These are phyloP conservation scores for Acanthiza pusilla DNA, from an alignment of 2,797 vertebrate species.

Conservation along the genomic window DNA sequence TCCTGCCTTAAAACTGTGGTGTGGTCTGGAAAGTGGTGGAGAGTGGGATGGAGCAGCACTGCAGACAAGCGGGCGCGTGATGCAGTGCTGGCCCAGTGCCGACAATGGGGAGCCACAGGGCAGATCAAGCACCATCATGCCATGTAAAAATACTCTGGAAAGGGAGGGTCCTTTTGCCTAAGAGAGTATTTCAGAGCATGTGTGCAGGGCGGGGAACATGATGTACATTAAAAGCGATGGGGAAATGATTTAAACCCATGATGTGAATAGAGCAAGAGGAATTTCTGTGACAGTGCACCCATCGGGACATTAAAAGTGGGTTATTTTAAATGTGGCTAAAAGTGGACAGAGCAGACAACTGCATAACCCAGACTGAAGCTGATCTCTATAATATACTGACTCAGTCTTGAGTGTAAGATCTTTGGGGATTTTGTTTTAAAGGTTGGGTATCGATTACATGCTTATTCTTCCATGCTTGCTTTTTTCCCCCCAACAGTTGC, in stretches of 20 bases:
- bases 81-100: rapidly evolving
- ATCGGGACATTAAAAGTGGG: background rate
- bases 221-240: background rate
- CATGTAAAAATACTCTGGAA: background rate
- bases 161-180: background rate
- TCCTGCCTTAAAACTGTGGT: background rate
- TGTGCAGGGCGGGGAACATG: rapidly evolving
- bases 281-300: background rate
- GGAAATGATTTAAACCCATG: background rate
- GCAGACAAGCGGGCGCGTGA: rapidly evolving
- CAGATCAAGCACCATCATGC: background rate
- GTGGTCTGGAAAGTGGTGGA: background rate
- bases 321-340: constrained; percentile 13
- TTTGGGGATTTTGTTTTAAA: background rate
- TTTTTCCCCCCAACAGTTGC: background rate
- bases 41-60: rapidly evolving
- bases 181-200: background rate
- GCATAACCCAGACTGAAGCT: background rate
- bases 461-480: background rate
- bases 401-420: background rate
- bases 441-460: background rate
- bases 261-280: background rate
- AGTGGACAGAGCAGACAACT: background rate
- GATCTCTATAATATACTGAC: background rate
- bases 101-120: rapidly evolving